Percentiles rank a stretch among this genome's conserved stretches.
These are phyloP conservation scores for Indicator indicator DNA, from an alignment of 2,113 vertebrate species.

Conservation along the genomic window DNA sequence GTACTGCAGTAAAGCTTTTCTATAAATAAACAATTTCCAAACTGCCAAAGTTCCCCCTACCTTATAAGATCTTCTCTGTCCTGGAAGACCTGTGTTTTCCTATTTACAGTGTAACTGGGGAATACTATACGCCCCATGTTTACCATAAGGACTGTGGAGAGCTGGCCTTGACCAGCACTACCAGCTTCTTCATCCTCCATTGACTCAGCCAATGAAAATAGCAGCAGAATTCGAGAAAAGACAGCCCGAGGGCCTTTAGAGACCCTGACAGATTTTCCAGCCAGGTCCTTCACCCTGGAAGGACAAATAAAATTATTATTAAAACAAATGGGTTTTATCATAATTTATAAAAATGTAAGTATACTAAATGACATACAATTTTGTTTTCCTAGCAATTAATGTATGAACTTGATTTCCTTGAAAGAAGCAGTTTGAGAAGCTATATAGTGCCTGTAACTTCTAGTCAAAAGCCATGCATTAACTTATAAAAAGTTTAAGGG, in stretches of 20 bases:
- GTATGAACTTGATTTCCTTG: not conserved
- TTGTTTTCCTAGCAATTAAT: not conserved
- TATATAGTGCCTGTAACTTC: not conserved
- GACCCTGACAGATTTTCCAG: constrained; percentile 84
- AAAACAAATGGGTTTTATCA: not conserved
- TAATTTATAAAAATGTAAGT: not conserved
- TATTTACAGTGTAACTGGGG: constrained; percentile 84
- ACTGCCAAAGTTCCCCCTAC: constrained; percentile 59
- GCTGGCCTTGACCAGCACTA: constrained; percentile 87
- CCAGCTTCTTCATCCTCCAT: constrained; percentile 90
- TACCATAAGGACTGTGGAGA: constrained; percentile 88
- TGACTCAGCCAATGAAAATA: constrained; percentile 87
- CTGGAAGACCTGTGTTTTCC: constrained; percentile 83
- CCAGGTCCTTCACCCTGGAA: constrained; percentile 85
- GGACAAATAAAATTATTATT: not conserved
- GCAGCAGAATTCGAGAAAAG: constrained; percentile 88
- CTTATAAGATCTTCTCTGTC: constrained; percentile 92
- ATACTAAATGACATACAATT: not conserved
- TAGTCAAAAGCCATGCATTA: not conserved
- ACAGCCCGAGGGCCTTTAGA: constrained; percentile 80
- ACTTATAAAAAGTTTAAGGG: not conserved
- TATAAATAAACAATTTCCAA: not conserved
- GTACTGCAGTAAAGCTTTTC: not conserved
- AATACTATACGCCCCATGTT: constrained; percentile 87
- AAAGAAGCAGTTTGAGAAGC: not conserved